Evolutionary conservation across 2,888 invertebrate genomes (phyloP), one percentile per base, ranked within the genome.

Genomic region (Microdon myrmicae): DNA sequence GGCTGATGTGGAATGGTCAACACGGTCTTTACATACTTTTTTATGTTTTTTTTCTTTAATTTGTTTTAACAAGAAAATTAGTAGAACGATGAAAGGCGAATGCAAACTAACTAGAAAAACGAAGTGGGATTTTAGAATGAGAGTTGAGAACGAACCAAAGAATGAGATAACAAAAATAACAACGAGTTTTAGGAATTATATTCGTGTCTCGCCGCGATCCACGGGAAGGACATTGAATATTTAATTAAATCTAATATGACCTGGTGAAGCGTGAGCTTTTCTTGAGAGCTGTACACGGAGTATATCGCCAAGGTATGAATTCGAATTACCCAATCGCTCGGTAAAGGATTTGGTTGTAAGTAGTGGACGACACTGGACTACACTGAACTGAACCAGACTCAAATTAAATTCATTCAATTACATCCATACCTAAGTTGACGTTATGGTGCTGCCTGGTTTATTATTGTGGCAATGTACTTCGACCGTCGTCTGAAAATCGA

Each of bases 241-340:
- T 64, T 64, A 64, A 64, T 58, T 64, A 53, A 58, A 64, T 58
- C 58, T 64, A 64, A 64, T 64, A 64, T 58, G 45, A 58, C 28
- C 39, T 29, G 29, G n/a, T n/a, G n/a, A n/a, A 2, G 35, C 20
- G 28, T 23, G 26, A 14, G 12, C 10, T 9, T 32, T 12, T 14
- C 12, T 14, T 31, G 13, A 13, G 5, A 6, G 39, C 25, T 35
- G 53, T 38, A 45, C n/a, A n/a, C n/a, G 41, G 25, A 31, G 44
- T 47, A 45, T 47, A 51, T 51, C 35, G 37, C 51, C 61, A n/a
- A n/a, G n/a, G n/a, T n/a, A 64, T 64, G 45, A 58, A 64, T 64
- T 56, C 37, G 51, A 64, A 61, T 56, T 51, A 51, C 56, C 61
- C 61, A 8, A 58, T 58, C 44, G 61, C 49, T 56, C 34, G 45